These are phyloP conservation scores for Pogonomyrmex californicus DNA, from an alignment of 1,140 invertebrate genomes.

Conservation along the genomic window DNA sequence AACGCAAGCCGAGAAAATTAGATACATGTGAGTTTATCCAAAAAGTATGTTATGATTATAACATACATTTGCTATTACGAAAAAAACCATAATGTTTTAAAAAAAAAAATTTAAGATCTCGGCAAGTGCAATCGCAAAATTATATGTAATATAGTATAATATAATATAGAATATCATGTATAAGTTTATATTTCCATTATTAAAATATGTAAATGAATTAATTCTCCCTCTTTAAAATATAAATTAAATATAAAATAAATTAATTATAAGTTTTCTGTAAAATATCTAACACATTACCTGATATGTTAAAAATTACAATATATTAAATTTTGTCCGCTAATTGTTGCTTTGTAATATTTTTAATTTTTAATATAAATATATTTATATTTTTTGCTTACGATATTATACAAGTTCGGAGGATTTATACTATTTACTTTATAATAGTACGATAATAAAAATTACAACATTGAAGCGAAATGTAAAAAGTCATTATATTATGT, in stretches of 20 bases:
- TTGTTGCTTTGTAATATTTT: neutral
- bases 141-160: neutral
- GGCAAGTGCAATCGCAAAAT: neutral
- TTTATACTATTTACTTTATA: constrained; percentile 2
- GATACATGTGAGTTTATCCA: neutral
- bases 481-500: neutral
- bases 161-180: too few species aligned
- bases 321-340: neutral
- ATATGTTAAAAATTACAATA: neutral
- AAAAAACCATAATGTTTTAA: neutral
- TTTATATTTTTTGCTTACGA: neutral
- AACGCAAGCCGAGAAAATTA: constrained; percentile 1
- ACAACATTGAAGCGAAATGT: neutral
- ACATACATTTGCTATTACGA: neutral
- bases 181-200: too few species aligned
- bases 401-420: neutral
- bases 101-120: neutral
- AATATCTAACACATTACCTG: neutral
- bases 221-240: neutral
- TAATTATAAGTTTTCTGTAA: neutral
- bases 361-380: neutral
- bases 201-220: too few species aligned
- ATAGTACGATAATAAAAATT: neutral
- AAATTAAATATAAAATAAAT: neutral
- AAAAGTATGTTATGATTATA: neutral